A percentile compares a stretch with the other conserved stretches of the same genome.
Conservation (phyloP, 1,140 invertebrate species). For the Drosophila eugracilis region DNA sequence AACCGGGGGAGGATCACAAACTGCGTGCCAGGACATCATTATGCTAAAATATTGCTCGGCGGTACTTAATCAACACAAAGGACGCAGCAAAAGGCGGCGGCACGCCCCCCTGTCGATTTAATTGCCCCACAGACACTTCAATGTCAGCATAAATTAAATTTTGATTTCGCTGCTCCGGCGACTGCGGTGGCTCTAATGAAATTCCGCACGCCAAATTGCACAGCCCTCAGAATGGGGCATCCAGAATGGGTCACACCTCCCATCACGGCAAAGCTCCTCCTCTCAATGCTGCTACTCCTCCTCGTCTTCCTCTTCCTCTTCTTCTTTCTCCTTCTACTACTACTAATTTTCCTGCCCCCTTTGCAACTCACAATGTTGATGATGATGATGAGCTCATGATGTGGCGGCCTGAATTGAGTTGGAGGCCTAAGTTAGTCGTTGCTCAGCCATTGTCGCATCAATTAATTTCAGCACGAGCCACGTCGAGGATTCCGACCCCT, state of each 20-base stretch:
- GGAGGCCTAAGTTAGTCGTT: constrained; percentile 53
- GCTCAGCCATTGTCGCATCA: constrained; percentile 65
- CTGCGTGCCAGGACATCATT: constrained; percentile 58
- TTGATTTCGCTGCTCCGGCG: constrained; percentile 57
- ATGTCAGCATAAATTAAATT: constrained; percentile 80
- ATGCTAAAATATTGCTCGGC: constrained; percentile 56
- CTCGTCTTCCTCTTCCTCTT: background rate
- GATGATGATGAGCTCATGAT: constrained; percentile 58
- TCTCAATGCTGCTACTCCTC: background rate
- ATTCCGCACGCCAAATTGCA: constrained; percentile 64
- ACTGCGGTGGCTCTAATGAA: constrained; percentile 57
- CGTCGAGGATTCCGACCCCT: constrained; percentile 12
- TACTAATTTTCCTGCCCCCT: constrained; percentile 3
- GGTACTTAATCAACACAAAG: constrained; percentile 60
- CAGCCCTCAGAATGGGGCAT: constrained; percentile 27
- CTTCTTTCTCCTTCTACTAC: background rate
- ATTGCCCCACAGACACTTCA: constrained; percentile 74
- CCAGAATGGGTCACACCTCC: constrained; percentile 6
- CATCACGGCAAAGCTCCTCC: background rate
- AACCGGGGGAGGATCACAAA: background rate
- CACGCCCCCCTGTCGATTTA: constrained; percentile 63
- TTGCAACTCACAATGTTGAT: constrained; percentile 19
- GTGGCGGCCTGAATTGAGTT: constrained; percentile 60
- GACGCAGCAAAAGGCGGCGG: constrained; percentile 10
- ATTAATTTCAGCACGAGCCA: constrained; percentile 69